Percentiles rank a stretch among this genome's conserved stretches.
Conservation (phyloP, 2,113 vertebrate genomes). For the Alligator sinensis region DNA sequence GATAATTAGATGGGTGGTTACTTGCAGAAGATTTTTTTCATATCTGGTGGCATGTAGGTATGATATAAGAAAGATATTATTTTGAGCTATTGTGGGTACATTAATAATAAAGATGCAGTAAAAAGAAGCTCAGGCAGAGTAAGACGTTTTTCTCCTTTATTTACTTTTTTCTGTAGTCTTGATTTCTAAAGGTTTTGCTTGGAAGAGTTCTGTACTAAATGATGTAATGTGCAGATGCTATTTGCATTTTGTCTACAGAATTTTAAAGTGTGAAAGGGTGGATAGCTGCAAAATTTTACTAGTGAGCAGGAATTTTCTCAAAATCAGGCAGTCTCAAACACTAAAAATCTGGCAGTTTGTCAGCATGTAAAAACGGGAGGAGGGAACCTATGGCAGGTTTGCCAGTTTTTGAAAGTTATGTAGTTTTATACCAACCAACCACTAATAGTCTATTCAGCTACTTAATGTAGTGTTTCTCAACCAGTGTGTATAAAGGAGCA, state of each 20-base stretch:
- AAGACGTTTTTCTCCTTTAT: background rate
- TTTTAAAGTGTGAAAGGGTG: background rate
- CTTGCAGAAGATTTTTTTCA: background rate
- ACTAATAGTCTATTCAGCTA: background rate
- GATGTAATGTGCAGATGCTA: background rate
- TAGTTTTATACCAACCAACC: background rate
- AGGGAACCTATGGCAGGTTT: background rate
- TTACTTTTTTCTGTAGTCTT: background rate
- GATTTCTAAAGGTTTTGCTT: background rate
- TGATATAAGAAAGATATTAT: background rate
- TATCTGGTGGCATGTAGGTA: background rate
- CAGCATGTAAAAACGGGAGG: background rate
- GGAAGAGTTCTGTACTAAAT: background rate
- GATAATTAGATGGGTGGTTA: background rate
- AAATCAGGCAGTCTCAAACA: too few species aligned
- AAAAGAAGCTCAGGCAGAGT: background rate
- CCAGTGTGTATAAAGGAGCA: background rate
- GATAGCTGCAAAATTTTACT: background rate
- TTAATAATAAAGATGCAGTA: background rate
- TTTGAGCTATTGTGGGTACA: background rate
- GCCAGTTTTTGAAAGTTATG: background rate
- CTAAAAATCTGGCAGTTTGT: background rate
- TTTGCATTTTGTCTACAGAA: background rate
- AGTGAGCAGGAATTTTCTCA: background rate
- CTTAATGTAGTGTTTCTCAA: background rate